phyloP scores from a whole-genome alignment of 2,888 invertebrate genomes.

The Acanthosepion pharaonis region DNA sequence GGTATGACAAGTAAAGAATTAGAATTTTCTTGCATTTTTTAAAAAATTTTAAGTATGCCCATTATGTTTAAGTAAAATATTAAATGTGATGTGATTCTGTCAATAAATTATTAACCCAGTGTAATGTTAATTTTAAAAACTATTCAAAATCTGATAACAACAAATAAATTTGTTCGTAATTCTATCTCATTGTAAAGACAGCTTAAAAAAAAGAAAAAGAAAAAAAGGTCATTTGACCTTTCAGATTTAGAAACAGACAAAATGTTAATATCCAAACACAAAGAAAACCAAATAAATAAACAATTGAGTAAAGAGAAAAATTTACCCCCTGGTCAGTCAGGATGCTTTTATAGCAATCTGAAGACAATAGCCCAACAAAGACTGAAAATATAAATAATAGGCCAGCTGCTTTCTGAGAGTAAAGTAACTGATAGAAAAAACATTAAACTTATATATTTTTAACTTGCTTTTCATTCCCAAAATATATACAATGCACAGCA shows the following conservation, averaged over 20 bases:
- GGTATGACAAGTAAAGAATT: no score
- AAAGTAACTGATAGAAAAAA: not conserved
- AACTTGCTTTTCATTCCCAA: not conserved
- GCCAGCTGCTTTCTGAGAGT: not conserved
- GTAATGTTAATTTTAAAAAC: no score
- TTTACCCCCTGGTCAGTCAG: not conserved
- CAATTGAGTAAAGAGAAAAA: not conserved
- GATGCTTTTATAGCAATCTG: not conserved
- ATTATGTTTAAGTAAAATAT: no score
- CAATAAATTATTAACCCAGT: no score
- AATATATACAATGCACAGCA: not conserved
- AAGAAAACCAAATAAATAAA: not conserved
- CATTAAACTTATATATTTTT: not conserved
- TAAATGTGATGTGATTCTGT: no score
- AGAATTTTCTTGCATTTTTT: no score
- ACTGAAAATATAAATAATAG: not conserved
- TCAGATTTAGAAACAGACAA: not conserved
- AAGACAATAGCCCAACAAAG: not conserved
- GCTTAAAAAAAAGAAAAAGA: not conserved
- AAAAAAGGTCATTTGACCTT: not conserved
- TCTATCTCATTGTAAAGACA: no score
- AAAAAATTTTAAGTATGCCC: no score
- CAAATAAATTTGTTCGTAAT: no score
- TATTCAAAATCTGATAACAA: no score
- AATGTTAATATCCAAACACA: not conserved